Base-by-base conservation (phyloP, 2,888 invertebrate species). In the Maniola hyperantus region DNA sequence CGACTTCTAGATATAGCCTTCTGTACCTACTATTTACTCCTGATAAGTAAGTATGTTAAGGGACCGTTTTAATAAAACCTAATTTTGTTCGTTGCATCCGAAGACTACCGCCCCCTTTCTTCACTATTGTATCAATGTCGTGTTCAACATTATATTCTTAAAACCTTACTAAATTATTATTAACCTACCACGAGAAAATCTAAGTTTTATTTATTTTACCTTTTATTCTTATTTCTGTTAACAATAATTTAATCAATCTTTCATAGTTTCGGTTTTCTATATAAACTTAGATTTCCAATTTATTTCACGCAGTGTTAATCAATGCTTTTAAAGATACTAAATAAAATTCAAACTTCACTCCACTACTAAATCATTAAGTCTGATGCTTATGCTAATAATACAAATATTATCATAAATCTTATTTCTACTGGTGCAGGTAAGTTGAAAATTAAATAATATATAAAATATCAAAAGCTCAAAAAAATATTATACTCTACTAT, bases 111-210 rank as follows among this genome's bases (percentile, higher is more conserved):
- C 91, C 91, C 61, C 90, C 88, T 82, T 87, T 89, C 88, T 89
- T 90, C 88, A 91, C 91, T 92, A 91, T 91, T 91, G 91, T 91
- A 88, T 91, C 90, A 91, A 90, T 91, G 92, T 92, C 89, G 87
- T 89, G 81, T 82, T 66, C 65, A 66, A 68, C 59, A 55, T 67
- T 67, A 66, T 65, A 61, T 71, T 65, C 46, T 70, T 50, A 44
- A 26, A 46, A 60, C 55, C 65, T 51, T 53, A 50, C 58, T 50
- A 51, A 55, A 59, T 60, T 34, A 26, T 66, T 48, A 68, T 60
- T 20, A 57, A 46, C 51, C 57, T 53, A 20, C 48, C 61, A 60
- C 48, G 18, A 33, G 60, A 61, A 66, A 66, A 61, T 50, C 58
- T 57, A 68, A 70, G 50, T 58, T 18, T 58, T 39, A 46, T 63